Conservation (phyloP, 1,140 invertebrate genomes). For the Saccostrea echinata region DNA sequence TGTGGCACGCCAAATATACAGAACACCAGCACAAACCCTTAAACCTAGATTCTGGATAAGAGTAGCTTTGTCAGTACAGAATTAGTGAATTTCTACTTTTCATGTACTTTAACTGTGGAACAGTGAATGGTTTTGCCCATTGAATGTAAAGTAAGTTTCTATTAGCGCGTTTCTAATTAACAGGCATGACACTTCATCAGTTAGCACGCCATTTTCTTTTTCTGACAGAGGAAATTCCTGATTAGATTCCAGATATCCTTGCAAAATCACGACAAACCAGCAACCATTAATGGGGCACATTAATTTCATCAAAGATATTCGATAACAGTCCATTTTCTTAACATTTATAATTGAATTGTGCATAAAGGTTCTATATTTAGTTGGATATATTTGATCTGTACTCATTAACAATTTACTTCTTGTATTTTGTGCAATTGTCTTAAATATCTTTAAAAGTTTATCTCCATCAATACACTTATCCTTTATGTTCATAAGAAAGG, state of each 20-base stretch:
- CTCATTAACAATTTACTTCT: no score
- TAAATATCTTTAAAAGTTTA: no score
- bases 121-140: not conserved
- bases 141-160: not conserved
- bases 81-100: not conserved
- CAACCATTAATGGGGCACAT: not conserved
- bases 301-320: not conserved
- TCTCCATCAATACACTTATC: no score
- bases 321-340: not conserved
- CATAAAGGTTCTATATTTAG: no score
- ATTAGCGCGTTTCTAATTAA: conserved; percentile 17
- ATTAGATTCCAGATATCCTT: not conserved
- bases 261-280: not conserved
- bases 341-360: no score
- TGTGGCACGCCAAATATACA: not conserved
- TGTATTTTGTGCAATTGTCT: no score
- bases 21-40: not conserved
- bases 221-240: not conserved
- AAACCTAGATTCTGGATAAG: not conserved
- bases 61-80: not conserved
- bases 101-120: not conserved
- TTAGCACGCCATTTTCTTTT: conserved; percentile 29
- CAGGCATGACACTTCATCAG: not conserved
- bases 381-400: no score
- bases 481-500: no score